Evolutionary conservation across 2,113 vertebrate genomes (phyloP).

Genomic region (Epinephelus lanceolatus): DNA sequence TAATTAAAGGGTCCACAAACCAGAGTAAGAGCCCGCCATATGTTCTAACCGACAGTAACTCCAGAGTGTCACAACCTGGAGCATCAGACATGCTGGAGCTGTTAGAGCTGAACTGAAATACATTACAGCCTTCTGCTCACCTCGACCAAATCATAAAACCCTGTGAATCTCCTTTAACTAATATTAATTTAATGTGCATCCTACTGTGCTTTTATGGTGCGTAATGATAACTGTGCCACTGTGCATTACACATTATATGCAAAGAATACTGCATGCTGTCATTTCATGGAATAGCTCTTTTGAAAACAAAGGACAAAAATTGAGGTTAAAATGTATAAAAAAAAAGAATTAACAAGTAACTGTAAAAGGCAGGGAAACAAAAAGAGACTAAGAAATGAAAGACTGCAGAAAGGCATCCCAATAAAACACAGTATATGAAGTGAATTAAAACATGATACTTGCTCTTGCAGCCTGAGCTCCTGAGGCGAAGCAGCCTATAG

Average conservation of each 20-base stretch:
- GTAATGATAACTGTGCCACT: neutral
- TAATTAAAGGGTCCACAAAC: constrained; percentile 74
- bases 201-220: constrained; percentile 29
- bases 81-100: constrained; percentile 63
- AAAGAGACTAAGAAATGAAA: neutral
- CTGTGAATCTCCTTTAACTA: constrained; percentile 21
- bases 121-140: constrained; percentile 60
- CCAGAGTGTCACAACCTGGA: constrained; percentile 66
- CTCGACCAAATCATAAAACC: constrained; percentile 46
- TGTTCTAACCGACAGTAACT: constrained; percentile 60
- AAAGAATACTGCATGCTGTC: neutral
- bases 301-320: neutral
- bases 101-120: constrained; percentile 59
- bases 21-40: constrained; percentile 64
- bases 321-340: neutral
- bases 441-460: constrained; percentile 12
- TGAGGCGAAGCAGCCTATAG: constrained; percentile 30
- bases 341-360: neutral
- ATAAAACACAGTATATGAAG: neutral
- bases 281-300: neutral
- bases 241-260: neutral
- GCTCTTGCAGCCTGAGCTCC: constrained; percentile 31
- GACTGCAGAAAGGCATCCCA: neutral
- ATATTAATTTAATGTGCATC: constrained; percentile 18
- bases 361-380: neutral